These are phyloP conservation scores for Willowsia nigromaculata DNA, from an alignment of 2,888 invertebrate species.

Conservation along the genomic window DNA sequence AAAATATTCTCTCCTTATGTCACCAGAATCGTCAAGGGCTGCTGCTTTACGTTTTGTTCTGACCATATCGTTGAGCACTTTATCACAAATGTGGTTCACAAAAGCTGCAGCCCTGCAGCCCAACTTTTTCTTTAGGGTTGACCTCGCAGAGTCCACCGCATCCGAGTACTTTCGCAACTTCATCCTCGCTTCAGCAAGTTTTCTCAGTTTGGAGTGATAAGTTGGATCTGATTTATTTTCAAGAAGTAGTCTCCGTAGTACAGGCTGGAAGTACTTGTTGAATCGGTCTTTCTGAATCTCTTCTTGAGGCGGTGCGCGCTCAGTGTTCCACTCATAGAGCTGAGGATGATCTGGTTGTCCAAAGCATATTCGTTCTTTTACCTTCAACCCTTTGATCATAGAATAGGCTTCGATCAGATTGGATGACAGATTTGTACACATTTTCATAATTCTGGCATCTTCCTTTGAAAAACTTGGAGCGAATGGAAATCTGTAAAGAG, in stretches of 20 bases:
- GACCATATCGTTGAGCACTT: conserved; percentile 47
- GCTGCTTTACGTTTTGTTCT: neutral
- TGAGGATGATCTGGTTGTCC: conserved; percentile 64
- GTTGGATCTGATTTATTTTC: conserved; percentile 54
- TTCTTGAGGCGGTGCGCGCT: conserved; percentile 65
- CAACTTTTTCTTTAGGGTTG: conserved; percentile 64
- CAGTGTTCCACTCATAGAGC: conserved; percentile 72
- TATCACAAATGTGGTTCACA: conserved; percentile 48
- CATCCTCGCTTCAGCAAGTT: conserved; percentile 39
- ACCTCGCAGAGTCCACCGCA: conserved; percentile 67
- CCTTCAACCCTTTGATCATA: conserved; percentile 58
- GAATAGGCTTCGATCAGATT: conserved; percentile 43
- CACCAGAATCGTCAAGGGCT: neutral
- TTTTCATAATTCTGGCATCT: conserved; percentile 54
- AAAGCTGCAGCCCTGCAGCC: conserved; percentile 66
- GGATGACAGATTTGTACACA: conserved; percentile 56
- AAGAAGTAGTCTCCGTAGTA: conserved; percentile 48
- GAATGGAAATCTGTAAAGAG: conserved; percentile 67
- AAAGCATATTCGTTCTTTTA: conserved; percentile 65
- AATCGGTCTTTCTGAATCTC: conserved; percentile 69
- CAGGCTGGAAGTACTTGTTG: conserved; percentile 60
- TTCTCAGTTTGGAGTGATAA: conserved; percentile 43
- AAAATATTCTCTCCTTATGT: neutral
- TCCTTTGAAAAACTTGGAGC: conserved; percentile 57
- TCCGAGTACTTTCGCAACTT: conserved; percentile 66